Percentiles rank a stretch among this genome's conserved stretches.
Conservation (phyloP, 2,113 vertebrate species). For the Pleuronectes platessa region DNA sequence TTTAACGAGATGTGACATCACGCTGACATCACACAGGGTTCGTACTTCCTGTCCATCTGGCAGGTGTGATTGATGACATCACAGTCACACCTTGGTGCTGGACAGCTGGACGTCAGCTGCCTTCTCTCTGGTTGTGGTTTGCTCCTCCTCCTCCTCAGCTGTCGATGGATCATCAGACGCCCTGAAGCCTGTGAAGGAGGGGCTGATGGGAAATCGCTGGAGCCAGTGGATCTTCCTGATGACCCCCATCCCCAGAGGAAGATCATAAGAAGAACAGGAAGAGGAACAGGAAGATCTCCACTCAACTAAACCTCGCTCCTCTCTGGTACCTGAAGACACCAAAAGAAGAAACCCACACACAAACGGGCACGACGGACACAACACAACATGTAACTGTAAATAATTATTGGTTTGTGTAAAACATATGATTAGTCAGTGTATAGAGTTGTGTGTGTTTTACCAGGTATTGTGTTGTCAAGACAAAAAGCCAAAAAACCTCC, state of each 20-base stretch:
- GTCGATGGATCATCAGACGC: rapidly evolving
- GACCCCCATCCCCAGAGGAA: constrained; percentile 89
- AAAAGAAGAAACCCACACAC: not conserved
- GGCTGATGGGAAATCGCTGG: constrained; percentile 87
- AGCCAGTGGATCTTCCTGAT: constrained; percentile 83
- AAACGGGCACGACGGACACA: too few relatives aligned
- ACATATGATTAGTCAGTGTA: not conserved
- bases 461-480: constrained; percentile 94
- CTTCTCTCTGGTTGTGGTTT: constrained; percentile 3
- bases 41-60: not conserved
- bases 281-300: constrained; percentile 86
- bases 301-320: constrained; percentile 89
- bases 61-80: constrained; percentile 2
- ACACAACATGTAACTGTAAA: too few relatives aligned
- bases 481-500: constrained; percentile 93
- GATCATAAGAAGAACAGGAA: constrained; percentile 85
- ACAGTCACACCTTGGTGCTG: constrained; percentile 51
- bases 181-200: constrained; percentile 88
- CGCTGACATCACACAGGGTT: not conserved
- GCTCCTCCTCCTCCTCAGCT: not conserved
- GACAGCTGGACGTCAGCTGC: not conserved
- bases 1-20: not conserved
- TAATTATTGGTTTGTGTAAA: not conserved
- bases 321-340: constrained; percentile 81
- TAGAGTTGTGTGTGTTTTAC: not conserved